phyloP scores from a whole-genome alignment of 2,113 vertebrate genomes.

The Alaudala cheleensis region DNA sequence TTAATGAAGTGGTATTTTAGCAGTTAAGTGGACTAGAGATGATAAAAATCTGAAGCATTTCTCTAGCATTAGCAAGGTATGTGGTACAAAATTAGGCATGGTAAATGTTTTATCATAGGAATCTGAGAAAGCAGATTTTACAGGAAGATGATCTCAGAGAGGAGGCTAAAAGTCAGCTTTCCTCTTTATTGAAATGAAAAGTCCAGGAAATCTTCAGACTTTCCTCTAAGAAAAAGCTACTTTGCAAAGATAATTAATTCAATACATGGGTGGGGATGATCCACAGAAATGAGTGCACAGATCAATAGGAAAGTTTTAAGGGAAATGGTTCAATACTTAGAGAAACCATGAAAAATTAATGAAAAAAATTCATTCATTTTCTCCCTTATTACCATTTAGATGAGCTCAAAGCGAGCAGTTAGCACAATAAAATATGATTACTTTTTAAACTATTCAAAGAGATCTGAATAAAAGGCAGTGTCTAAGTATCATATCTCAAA shows the following conservation, averaged over 20 bases:
- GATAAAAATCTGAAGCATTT: background rate
- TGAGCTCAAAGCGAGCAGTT: background rate
- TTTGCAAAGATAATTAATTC: constrained; percentile 1
- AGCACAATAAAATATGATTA: constrained; percentile 24
- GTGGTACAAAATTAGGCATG: background rate
- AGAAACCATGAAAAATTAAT: background rate
- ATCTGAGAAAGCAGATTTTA: background rate
- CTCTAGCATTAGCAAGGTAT: background rate
- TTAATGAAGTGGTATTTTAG: background rate
- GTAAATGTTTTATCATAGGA: background rate
- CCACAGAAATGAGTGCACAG: background rate
- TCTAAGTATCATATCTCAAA: constrained; percentile 5
- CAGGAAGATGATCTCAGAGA: background rate
- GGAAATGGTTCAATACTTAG: background rate
- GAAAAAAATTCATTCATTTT: background rate
- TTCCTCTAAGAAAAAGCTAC: background rate
- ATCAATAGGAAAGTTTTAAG: background rate
- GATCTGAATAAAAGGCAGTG: background rate
- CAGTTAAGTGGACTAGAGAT: background rate
- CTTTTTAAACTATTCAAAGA: constrained; percentile 12
- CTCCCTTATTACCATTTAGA: constrained; percentile 33
- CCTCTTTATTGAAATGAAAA: background rate
- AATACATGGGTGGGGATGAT: background rate
- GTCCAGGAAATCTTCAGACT: background rate
- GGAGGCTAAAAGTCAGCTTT: background rate